These are phyloP conservation scores for Hetaerina titia DNA, from an alignment of 2,888 invertebrate species.

Conservation along the genomic window DNA sequence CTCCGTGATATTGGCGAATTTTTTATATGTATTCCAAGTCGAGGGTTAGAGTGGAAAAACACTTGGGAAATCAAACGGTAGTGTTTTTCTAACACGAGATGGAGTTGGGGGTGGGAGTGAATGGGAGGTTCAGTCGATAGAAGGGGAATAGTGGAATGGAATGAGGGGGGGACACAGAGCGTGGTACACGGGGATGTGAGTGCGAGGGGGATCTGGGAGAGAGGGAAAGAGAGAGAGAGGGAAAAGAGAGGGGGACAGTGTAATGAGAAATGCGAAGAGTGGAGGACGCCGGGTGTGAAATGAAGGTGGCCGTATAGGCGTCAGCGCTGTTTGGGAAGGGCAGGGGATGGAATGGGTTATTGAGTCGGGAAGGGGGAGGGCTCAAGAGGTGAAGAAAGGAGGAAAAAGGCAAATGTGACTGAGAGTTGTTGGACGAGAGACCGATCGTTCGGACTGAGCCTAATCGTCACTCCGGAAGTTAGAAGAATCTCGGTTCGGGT, in stretches of 20 bases:
- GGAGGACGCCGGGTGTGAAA: background rate
- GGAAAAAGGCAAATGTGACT: constrained; percentile 30
- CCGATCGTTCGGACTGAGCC: background rate
- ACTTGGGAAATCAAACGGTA: constrained; percentile 65
- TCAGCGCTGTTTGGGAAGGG: too few relatives aligned
- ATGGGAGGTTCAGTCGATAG: background rate
- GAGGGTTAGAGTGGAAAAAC: constrained; percentile 12
- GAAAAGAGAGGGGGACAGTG: background rate
- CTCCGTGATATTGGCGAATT: background rate
- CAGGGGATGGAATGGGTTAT: background rate
- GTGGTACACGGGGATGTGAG: background rate
- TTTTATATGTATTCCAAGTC: background rate
- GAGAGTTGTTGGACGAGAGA: background rate
- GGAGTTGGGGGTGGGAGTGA: background rate
- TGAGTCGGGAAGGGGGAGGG: background rate
- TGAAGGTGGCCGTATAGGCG: background rate
- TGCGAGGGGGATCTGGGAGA: background rate
- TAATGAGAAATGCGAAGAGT: background rate
- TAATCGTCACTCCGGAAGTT: background rate
- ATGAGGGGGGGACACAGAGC: background rate
- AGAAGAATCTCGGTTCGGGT: background rate
- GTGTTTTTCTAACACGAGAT: constrained; percentile 31
- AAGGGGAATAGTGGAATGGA: background rate
- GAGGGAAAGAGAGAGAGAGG: background rate
- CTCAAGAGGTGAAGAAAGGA: background rate